Percentiles rank a stretch among this genome's conserved stretches.
phyloP scores from a whole-genome alignment of 2,888 invertebrate genomes.

The Diloba caeruleocephala region DNA sequence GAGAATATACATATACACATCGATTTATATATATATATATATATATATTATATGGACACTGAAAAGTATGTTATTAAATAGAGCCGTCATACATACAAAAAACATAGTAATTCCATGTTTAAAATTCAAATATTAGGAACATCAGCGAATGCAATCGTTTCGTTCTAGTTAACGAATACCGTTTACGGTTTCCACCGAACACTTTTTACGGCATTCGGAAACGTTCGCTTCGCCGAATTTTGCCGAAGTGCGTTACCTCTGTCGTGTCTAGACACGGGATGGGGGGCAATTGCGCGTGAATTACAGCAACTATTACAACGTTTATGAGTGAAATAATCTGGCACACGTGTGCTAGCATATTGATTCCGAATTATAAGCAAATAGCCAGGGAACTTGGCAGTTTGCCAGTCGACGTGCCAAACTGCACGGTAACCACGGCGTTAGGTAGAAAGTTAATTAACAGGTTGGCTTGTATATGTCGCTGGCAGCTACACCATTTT shows the following conservation, averaged over 20 bases:
- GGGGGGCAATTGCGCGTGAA: constrained; percentile 70
- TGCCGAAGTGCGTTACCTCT: constrained; percentile 44
- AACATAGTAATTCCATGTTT: too few species aligned
- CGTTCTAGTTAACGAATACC: constrained; percentile 47
- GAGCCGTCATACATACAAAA: too few species aligned
- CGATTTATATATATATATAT: too few species aligned
- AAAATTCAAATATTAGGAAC: constrained; percentile 4
- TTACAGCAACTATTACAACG: constrained; percentile 73
- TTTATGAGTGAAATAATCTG: constrained; percentile 67
- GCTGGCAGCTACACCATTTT: constrained; percentile 51
- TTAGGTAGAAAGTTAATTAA: constrained; percentile 53
- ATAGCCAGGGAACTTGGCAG: constrained; percentile 78
- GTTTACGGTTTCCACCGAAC: constrained; percentile 53
- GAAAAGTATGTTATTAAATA: too few species aligned
- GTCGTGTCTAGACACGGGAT: constrained; percentile 47
- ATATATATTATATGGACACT: too few species aligned
- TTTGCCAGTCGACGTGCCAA: constrained; percentile 77
- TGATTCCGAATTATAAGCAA: constrained; percentile 88
- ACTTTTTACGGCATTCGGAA: constrained; percentile 56
- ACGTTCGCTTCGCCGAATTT: constrained; percentile 52
- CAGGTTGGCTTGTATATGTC: constrained; percentile 42
- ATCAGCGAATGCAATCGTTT: constrained; percentile 8
- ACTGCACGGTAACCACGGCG: constrained; percentile 64
- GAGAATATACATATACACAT: too few species aligned
- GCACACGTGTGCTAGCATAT: constrained; percentile 84